phyloP scores from a whole-genome alignment of 2,888 invertebrate species.

The Cotesia congregata region DNA sequence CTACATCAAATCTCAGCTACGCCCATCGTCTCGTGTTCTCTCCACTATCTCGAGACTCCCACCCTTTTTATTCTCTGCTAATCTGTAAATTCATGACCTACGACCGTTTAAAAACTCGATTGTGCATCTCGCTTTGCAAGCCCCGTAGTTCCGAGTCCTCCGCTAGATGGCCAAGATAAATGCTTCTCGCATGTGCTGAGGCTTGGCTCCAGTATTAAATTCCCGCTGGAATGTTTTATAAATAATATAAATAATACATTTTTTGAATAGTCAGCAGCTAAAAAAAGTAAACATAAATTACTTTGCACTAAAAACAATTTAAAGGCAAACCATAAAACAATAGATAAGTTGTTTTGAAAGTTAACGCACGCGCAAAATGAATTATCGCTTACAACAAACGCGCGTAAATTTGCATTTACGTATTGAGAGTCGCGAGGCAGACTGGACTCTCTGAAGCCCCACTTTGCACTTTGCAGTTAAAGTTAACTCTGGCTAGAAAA shows the following conservation, averaged over 20 bases:
- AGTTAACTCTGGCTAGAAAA: no score
- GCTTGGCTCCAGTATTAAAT: no score
- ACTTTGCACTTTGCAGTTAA: slow-evolving; percentile 20
- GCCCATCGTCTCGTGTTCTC: slow-evolving; percentile 59
- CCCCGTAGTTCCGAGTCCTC: no score
- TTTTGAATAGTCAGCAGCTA: no score
- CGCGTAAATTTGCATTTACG: slow-evolving; percentile 43
- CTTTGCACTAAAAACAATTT: background rate
- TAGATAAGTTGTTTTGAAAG: slow-evolving; percentile 6
- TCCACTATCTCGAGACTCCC: slow-evolving; percentile 37
- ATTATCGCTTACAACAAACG: slow-evolving; percentile 45
- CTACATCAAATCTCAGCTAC: slow-evolving; percentile 64
- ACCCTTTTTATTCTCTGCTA: slow-evolving; percentile 45
- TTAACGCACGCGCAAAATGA: slow-evolving; percentile 35
- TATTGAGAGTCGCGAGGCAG: slow-evolving; percentile 13
- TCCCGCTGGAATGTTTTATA: no score
- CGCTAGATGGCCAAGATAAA: no score
- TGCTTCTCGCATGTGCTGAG: no score
- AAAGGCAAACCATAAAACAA: background rate
- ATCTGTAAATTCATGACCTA: slow-evolving; percentile 50
- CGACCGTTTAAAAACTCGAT: slow-evolving; percentile 48
- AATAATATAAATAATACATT: no score
- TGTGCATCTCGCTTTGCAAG: no score
- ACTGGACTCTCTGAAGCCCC: slow-evolving; percentile 17
- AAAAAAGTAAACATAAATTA: background rate